A percentile compares a stretch with the other conserved stretches of the same genome.
These are phyloP conservation scores for Brachymystax lenok DNA, from an alignment of 2,797 vertebrate genomes.

Conservation along the genomic window DNA sequence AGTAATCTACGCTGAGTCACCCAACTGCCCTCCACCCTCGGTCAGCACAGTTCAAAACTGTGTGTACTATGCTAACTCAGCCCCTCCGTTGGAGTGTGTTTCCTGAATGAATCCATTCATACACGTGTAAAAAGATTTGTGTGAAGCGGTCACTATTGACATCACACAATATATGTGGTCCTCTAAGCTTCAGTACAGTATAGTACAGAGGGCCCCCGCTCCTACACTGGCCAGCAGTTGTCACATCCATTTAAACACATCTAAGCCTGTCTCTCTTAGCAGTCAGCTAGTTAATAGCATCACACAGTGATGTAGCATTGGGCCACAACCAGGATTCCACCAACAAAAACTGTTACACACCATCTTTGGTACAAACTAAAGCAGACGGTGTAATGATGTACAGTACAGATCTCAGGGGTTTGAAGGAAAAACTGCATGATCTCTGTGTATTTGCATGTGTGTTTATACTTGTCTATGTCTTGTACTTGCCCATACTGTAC, in stretches of 20 bases:
- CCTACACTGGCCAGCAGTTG: background rate
- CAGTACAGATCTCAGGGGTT: conserved; percentile 43
- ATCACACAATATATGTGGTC: background rate
- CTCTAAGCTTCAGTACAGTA: background rate
- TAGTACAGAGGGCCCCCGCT: no score
- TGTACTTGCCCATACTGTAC: background rate
- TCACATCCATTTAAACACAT: background rate
- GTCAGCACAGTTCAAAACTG: background rate
- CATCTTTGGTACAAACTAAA: background rate
- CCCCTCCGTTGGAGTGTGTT: background rate
- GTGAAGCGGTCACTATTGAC: background rate
- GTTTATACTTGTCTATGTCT: conserved; percentile 2
- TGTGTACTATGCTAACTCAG: background rate
- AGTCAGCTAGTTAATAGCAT: background rate
- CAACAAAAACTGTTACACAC: background rate
- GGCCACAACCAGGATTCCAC: conserved; percentile 2
- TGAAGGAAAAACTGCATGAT: conserved; percentile 6
- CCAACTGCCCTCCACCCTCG: background rate
- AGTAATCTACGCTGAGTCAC: background rate
- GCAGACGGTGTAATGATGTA: background rate
- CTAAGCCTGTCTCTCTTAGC: background rate
- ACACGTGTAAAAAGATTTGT: background rate
- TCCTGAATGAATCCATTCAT: background rate
- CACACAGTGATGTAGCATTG: background rate
- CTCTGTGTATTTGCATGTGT: background rate